Conservation (phyloP, 2,888 invertebrate species). For the Frankliniella intonsa region DNA sequence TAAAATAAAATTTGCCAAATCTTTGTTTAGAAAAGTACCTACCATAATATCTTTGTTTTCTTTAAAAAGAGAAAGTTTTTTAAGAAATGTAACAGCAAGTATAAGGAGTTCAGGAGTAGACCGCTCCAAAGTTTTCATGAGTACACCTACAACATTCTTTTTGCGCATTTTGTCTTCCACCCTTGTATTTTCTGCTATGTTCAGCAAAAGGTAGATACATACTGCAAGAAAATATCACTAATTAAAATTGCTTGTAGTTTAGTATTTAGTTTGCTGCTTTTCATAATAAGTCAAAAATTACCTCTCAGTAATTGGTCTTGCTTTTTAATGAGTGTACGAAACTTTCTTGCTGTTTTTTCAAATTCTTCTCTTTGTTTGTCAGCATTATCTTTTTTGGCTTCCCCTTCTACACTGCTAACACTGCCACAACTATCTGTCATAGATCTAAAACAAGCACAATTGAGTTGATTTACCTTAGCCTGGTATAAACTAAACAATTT, state of each 20-base stretch:
- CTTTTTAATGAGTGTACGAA: conserved; percentile 78
- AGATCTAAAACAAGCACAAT: not conserved
- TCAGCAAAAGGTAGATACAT: conserved; percentile 86
- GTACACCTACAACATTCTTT: conserved; percentile 81
- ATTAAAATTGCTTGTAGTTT: conserved; percentile 27
- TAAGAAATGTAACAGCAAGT: conserved; percentile 86
- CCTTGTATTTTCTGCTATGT: conserved; percentile 91
- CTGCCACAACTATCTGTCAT: not conserved
- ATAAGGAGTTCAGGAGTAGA: conserved; percentile 85
- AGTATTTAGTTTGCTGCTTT: conserved; percentile 25
- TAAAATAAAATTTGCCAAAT: conserved; percentile 17
- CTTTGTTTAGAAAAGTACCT: conserved; percentile 36
- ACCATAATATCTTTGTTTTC: conserved; percentile 94
- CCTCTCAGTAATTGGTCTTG: conserved; percentile 86
- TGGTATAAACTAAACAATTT: not conserved
- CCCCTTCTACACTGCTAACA: not conserved
- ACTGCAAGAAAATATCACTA: conserved; percentile 52
- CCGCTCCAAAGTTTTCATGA: conserved; percentile 83
- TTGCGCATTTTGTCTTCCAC: conserved; percentile 97
- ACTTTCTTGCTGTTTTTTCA: conserved; percentile 70
- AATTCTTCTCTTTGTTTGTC: conserved; percentile 60
- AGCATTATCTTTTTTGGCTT: not conserved
- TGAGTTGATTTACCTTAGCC: too few relatives aligned
- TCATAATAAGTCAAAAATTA: conserved; percentile 38
- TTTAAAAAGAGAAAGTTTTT: conserved; percentile 88